Conservation (phyloP, 2,888 invertebrate species). For the Drosophila peninsularis region DNA sequence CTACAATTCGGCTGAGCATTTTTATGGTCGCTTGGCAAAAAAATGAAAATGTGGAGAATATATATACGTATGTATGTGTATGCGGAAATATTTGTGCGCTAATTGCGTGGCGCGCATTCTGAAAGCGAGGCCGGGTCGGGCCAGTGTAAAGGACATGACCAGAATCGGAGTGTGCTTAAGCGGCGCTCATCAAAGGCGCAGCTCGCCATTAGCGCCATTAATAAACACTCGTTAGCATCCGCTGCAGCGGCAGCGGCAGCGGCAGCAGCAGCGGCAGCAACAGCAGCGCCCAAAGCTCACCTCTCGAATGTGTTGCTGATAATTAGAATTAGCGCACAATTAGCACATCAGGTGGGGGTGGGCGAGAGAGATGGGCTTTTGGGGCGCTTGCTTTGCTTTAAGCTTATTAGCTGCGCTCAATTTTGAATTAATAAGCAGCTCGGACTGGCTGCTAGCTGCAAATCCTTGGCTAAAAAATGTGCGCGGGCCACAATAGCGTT, state of each 20-base stretch:
- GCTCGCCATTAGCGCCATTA: conserved; percentile 79
- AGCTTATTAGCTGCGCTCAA: conserved; percentile 73
- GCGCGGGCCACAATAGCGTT: conserved; percentile 37
- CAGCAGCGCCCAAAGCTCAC: conserved; percentile 25
- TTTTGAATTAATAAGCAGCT: conserved; percentile 78
- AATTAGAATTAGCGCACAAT: conserved; percentile 80
- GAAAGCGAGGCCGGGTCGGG: conserved; percentile 20
- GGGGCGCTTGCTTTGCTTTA: conserved; percentile 34
- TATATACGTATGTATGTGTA: conserved; percentile 15
- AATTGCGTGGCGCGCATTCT: conserved; percentile 70
- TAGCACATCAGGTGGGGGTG: conserved; percentile 34
- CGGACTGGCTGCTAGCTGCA: conserved; percentile 53
- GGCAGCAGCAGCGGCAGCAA: conserved; percentile 40
- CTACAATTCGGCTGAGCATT: conserved; percentile 81
- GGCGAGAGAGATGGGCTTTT: not conserved
- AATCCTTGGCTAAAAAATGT: conserved; percentile 46
- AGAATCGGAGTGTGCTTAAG: conserved; percentile 63
- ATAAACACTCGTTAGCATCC: conserved; percentile 75
- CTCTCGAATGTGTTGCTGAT: conserved; percentile 74
- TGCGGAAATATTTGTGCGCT: conserved; percentile 79
- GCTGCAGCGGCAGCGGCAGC: conserved; percentile 24
- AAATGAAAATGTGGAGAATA: conserved; percentile 25
- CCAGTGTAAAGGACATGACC: conserved; percentile 15
- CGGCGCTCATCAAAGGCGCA: conserved; percentile 70
- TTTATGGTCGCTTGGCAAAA: conserved; percentile 68